Evolutionary conservation across 2,888 invertebrate species (phyloP).

Genomic region (Leucoptera coffeella): DNA sequence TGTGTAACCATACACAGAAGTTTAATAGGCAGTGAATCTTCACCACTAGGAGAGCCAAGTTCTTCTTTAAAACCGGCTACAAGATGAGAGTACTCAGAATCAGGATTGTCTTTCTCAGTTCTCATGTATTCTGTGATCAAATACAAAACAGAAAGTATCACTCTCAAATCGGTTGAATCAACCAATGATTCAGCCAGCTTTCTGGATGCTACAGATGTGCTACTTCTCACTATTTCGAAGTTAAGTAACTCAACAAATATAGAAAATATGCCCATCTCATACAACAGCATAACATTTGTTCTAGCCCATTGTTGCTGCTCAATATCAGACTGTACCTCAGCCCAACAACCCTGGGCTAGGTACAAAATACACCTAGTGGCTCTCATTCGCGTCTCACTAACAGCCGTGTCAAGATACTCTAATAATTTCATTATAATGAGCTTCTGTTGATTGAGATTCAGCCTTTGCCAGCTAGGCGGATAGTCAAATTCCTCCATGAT

Average conservation of each 20-base stretch:
- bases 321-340: slow-evolving; percentile 86
- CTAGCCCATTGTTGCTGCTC: slow-evolving; percentile 83
- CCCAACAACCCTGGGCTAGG: slow-evolving; percentile 91
- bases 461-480: slow-evolving; percentile 78
- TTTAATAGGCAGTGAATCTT: slow-evolving; percentile 82
- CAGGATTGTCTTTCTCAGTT: slow-evolving; percentile 52
- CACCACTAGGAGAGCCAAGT: slow-evolving; percentile 55
- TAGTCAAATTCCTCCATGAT: slow-evolving; percentile 80
- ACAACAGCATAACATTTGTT: slow-evolving; percentile 80
- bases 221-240: slow-evolving; percentile 84
- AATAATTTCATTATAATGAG: slow-evolving; percentile 80
- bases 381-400: slow-evolving; percentile 76
- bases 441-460: slow-evolving; percentile 61
- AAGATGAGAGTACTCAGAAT: slow-evolving; percentile 43
- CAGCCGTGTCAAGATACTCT: slow-evolving; percentile 87
- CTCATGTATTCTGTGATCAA: slow-evolving; percentile 93
- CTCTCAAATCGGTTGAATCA: slow-evolving; percentile 85
- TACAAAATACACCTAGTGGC: slow-evolving; percentile 92
- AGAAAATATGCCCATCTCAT: slow-evolving; percentile 83
- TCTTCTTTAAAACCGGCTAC: slow-evolving; percentile 57
- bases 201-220: slow-evolving; percentile 33
- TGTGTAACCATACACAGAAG: slow-evolving; percentile 93
- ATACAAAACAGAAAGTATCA: slow-evolving; percentile 89
- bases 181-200: slow-evolving; percentile 52
- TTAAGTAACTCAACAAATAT: slow-evolving; percentile 89